These are phyloP conservation scores for Arge pagana DNA, from an alignment of 2,888 invertebrate genomes.

Conservation along the genomic window DNA sequence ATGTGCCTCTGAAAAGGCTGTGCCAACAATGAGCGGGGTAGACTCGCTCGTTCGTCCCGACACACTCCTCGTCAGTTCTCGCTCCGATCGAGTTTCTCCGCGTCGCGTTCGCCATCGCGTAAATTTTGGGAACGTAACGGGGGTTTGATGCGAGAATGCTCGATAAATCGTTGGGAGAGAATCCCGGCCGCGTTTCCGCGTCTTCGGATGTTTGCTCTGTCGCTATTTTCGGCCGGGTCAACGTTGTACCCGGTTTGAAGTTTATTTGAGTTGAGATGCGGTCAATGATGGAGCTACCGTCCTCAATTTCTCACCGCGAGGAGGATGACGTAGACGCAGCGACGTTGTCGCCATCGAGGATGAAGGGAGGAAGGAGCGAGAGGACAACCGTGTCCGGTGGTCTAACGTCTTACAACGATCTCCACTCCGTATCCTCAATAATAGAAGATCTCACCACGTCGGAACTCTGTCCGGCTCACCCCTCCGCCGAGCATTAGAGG, in stretches of 20 bases:
- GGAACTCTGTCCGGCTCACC: background rate
- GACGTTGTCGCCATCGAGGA: too few species aligned
- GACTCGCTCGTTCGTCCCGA: conserved; percentile 13
- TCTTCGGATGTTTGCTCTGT: too few species aligned
- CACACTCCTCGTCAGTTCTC: conserved; percentile 12
- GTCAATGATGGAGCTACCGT: conserved; percentile 2
- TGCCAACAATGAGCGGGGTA: conserved; percentile 21
- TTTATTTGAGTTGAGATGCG: conserved; percentile 6
- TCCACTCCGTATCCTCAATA: conserved; percentile 50
- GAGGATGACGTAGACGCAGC: conserved; percentile 9
- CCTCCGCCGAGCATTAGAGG: conserved; percentile 12
- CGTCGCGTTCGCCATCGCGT: background rate
- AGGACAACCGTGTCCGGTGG: conserved; percentile 35
- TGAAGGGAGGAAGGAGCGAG: conserved; percentile 23
- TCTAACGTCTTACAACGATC: conserved; percentile 48
- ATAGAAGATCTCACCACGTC: conserved; percentile 41
- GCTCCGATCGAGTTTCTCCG: conserved; percentile 1
- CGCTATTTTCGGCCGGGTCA: too few species aligned
- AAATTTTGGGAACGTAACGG: too few species aligned
- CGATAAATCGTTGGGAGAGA: too few species aligned
- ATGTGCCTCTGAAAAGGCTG: conserved; percentile 53
- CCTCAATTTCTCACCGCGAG: too few species aligned
- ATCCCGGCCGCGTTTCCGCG: too few species aligned
- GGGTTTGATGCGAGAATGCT: too few species aligned
- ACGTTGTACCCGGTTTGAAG: background rate